A percentile compares a stretch with the other conserved stretches of the same genome.
Evolutionary conservation across 2,113 vertebrate genomes (phyloP).

Genomic region (Aythya baeri): DNA sequence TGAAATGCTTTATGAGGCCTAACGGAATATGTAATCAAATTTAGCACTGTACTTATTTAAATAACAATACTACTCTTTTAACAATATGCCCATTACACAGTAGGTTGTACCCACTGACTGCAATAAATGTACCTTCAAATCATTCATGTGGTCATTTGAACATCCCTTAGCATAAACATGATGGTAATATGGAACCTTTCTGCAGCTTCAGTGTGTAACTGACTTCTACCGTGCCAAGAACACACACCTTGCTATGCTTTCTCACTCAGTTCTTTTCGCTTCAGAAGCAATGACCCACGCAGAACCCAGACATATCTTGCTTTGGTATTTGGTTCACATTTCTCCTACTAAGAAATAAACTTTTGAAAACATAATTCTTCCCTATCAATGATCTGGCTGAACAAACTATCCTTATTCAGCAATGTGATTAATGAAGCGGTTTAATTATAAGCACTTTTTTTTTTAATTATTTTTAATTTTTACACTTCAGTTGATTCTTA

Average conservation of each 20-base stretch:
- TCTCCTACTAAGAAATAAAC: not conserved
- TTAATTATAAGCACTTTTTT: not conserved
- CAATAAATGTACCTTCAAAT: conserved; percentile 71
- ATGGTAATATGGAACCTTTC: conserved; percentile 25
- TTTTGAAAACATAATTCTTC: not conserved
- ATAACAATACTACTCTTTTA: conserved; percentile 60
- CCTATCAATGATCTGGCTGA: not conserved
- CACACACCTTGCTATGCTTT: not conserved
- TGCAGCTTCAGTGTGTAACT: conserved; percentile 7
- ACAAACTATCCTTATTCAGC: not conserved
- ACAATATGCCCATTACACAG: conserved; percentile 70
- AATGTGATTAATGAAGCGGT: not conserved
- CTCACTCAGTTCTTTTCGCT: not conserved
- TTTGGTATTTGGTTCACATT: not conserved
- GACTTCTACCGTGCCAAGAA: not conserved
- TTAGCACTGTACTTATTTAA: conserved; percentile 72
- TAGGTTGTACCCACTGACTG: conserved; percentile 65
- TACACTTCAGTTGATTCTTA: not conserved
- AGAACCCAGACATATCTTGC: not conserved
- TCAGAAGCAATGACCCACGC: not conserved
- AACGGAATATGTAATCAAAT: conserved; percentile 63
- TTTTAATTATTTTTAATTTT: not conserved
- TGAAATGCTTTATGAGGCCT: conserved; percentile 63
- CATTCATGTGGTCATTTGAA: conserved; percentile 61
- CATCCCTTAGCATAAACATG: conserved; percentile 31